Evolutionary conservation across 2,888 invertebrate genomes (phyloP).

Genomic region (Criorhina ranunculi): DNA sequence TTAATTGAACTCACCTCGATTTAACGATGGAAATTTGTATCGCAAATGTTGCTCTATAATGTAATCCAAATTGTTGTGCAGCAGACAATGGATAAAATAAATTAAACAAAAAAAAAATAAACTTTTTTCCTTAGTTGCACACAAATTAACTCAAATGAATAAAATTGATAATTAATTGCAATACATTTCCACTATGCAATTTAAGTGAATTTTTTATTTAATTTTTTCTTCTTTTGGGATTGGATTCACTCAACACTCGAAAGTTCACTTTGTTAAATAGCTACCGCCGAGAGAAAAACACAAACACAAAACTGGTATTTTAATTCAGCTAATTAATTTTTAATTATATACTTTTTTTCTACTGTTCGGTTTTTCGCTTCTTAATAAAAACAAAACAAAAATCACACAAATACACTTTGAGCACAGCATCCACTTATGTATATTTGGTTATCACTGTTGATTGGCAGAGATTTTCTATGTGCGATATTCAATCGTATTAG

Average conservation of each 20-base stretch:
- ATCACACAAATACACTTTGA: conserved; percentile 44
- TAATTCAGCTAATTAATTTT: conserved; percentile 53
- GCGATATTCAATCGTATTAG: conserved; percentile 53
- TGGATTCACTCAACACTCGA: conserved; percentile 41
- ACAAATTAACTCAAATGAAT: conserved; percentile 36
- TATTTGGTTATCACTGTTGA: conserved; percentile 62
- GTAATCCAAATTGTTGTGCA: conserved; percentile 56
- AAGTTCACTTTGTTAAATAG: conserved; percentile 29
- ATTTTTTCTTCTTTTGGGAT: conserved; percentile 18
- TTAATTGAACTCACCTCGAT: conserved; percentile 61
- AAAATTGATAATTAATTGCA: conserved; percentile 48
- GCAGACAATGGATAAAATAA: neutral
- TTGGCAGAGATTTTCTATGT: conserved; percentile 29
- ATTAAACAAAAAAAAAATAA: conserved; percentile 2
- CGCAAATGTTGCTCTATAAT: conserved; percentile 18
- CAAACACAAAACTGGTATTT: conserved; percentile 61
- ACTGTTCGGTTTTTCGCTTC: conserved; percentile 17
- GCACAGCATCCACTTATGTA: conserved; percentile 17
- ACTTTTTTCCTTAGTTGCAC: conserved; percentile 21
- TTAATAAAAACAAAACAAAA: neutral
- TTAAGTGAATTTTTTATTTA: conserved; percentile 32
- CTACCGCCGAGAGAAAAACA: conserved; percentile 31
- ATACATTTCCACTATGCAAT: conserved; percentile 30
- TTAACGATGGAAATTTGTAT: conserved; percentile 35
- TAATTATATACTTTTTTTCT: conserved; percentile 27